A percentile compares a stretch with the other conserved stretches of the same genome.
phyloP scores from a whole-genome alignment of 2,888 invertebrate species.

The Chloromyia formosa region DNA sequence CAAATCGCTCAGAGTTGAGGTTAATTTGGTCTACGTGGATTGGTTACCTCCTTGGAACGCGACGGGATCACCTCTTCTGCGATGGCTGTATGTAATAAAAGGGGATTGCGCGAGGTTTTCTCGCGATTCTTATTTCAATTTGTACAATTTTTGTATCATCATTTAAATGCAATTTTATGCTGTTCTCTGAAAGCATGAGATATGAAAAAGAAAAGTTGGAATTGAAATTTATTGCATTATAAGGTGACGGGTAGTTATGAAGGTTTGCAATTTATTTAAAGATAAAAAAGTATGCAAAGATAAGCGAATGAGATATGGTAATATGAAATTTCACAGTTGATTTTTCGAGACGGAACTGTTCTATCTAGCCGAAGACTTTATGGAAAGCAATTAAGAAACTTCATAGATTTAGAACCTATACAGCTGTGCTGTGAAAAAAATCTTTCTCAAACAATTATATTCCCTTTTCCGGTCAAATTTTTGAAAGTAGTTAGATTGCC shows the following conservation, averaged over 20 bases:
- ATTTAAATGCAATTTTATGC: slow-evolving; percentile 39
- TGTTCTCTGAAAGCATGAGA: slow-evolving; percentile 8
- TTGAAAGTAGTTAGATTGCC: too few species aligned
- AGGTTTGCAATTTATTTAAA: slow-evolving; percentile 29
- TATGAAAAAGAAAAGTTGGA: not conserved
- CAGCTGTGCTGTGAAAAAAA: too few species aligned
- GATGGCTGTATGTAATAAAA: slow-evolving; percentile 7
- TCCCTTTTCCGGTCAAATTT: too few species aligned
- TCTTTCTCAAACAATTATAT: too few species aligned
- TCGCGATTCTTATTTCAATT: slow-evolving; percentile 42
- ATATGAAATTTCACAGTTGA: not conserved
- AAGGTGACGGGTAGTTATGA: slow-evolving; percentile 43
- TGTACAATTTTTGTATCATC: slow-evolving; percentile 27
- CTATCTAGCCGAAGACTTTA: too few species aligned
- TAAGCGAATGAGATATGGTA: not conserved
- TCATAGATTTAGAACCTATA: too few species aligned
- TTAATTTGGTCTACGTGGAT: slow-evolving; percentile 50
- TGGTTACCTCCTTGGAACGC: slow-evolving; percentile 45
- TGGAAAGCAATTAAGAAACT: too few species aligned
- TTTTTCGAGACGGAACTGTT: too few species aligned
- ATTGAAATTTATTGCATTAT: slow-evolving; percentile 35
- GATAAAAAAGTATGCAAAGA: not conserved
- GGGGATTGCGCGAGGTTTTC: slow-evolving; percentile 18
- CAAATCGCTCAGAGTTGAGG: slow-evolving; percentile 53
- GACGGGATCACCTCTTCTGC: slow-evolving; percentile 45